Conservation (phyloP, 2,113 vertebrate species). For the Grantiella picta region DNA sequence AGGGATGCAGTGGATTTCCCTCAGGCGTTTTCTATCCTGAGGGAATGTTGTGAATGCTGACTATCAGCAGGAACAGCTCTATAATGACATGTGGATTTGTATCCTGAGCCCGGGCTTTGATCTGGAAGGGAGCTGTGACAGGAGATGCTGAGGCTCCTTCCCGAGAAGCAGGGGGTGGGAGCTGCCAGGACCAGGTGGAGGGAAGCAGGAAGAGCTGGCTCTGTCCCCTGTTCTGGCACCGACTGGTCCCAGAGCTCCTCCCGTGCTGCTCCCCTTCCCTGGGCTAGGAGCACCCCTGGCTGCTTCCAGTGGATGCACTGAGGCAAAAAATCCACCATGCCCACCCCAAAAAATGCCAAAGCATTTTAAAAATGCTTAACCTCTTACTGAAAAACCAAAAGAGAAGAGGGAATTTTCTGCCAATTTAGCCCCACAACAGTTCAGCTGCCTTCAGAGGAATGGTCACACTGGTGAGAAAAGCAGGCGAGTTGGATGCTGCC, state of each 20-base stretch:
- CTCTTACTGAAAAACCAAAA: background rate
- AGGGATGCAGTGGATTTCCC: background rate
- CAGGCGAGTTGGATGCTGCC: background rate
- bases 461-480: background rate
- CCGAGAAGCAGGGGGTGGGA: background rate
- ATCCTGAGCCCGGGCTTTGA: background rate
- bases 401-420: background rate
- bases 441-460: background rate
- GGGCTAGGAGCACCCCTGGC: background rate
- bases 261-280: background rate
- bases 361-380: too few species aligned
- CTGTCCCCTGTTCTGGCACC: fast-evolving
- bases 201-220: background rate
- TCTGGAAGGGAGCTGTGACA: background rate
- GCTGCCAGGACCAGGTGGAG: background rate
- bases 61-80: background rate
- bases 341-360: background rate
- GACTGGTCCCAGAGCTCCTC: fast-evolving
- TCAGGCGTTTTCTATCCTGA: background rate
- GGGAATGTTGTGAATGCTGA: background rate
- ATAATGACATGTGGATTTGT: background rate
- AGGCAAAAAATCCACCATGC: background rate
- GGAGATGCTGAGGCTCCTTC: background rate
- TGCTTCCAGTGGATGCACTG: background rate
- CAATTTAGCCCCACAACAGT: background rate